These are phyloP conservation scores for Drosophila anomelani DNA, from an alignment of 2,888 invertebrate genomes.

Conservation along the genomic window DNA sequence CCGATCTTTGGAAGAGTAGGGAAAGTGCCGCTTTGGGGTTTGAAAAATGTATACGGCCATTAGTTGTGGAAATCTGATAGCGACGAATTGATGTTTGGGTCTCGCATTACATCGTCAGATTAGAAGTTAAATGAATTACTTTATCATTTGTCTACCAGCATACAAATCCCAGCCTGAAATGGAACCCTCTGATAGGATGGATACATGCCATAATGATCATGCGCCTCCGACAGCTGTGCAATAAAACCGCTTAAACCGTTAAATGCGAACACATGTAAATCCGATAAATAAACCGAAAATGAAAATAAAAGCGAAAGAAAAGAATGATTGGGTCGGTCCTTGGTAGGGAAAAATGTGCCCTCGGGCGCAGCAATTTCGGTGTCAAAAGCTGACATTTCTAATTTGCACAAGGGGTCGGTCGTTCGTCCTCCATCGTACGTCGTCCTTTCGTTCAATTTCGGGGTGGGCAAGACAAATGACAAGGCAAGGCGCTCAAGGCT, in stretches of 20 bases:
- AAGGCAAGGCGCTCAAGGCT: conserved; percentile 45
- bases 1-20: conserved; percentile 18
- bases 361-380: conserved; percentile 67
- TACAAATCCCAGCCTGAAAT: conserved; percentile 10
- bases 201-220: conserved; percentile 12
- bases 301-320: conserved; percentile 22
- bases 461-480: conserved; percentile 72
- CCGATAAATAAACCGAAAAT: conserved; percentile 42
- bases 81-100: not conserved
- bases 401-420: conserved; percentile 61
- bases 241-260: conserved; percentile 55
- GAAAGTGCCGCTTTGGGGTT: conserved; percentile 20
- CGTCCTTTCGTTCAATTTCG: conserved; percentile 12
- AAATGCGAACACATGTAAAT: conserved; percentile 72
- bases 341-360: conserved; percentile 56
- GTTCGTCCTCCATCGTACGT: not conserved
- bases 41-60: conserved; percentile 29
- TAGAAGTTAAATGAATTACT: conserved; percentile 45
- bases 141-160: conserved; percentile 48
- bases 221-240: conserved; percentile 31
- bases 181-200: not conserved
- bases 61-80: conserved; percentile 45
- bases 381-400: conserved; percentile 79
- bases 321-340: not conserved
- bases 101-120: conserved; percentile 36